A percentile compares a stretch with the other conserved stretches of the same genome.
phyloP scores from a whole-genome alignment of 2,888 invertebrate genomes.

The Laspeyria flexula region DNA sequence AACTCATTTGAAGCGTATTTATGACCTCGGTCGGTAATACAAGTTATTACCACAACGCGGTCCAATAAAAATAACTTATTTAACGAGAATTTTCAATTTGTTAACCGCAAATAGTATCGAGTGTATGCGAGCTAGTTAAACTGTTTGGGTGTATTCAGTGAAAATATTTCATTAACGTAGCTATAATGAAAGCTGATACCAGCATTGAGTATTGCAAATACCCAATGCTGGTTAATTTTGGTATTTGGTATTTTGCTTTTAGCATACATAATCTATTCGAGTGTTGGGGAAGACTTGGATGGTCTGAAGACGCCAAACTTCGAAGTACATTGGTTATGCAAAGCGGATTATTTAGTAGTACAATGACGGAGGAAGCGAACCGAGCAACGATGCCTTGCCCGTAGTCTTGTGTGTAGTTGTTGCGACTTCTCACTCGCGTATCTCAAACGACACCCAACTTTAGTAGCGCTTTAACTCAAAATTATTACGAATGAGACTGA shows the following conservation, averaged over 20 bases:
- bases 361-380: constrained; percentile 20
- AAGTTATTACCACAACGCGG: constrained; percentile 14
- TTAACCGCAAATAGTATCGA: constrained; percentile 15
- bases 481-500: constrained; percentile 5
- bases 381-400: constrained; percentile 29
- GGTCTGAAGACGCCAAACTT: constrained; percentile 42
- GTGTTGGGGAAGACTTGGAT: no score
- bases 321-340: constrained; percentile 54
- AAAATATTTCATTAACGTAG: neutral
- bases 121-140: constrained; percentile 14
- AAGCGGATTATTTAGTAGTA: constrained; percentile 55
- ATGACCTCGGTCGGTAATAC: constrained; percentile 16
- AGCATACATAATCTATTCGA: no score
- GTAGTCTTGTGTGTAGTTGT: constrained; percentile 31
- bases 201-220: neutral
- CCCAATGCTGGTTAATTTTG: no score
- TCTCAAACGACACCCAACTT: constrained; percentile 11
- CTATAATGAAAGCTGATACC: neutral
- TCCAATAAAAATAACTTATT: constrained; percentile 29
- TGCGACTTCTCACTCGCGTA: constrained; percentile 2
- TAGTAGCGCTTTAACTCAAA: constrained; percentile 8
- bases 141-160: neutral
- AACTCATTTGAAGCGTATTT: constrained; percentile 22
- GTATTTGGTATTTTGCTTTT: no score
- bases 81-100: constrained; percentile 21